Base-by-base conservation (phyloP, 2,888 invertebrate species). In the Trissoscelio sp. region DNA sequence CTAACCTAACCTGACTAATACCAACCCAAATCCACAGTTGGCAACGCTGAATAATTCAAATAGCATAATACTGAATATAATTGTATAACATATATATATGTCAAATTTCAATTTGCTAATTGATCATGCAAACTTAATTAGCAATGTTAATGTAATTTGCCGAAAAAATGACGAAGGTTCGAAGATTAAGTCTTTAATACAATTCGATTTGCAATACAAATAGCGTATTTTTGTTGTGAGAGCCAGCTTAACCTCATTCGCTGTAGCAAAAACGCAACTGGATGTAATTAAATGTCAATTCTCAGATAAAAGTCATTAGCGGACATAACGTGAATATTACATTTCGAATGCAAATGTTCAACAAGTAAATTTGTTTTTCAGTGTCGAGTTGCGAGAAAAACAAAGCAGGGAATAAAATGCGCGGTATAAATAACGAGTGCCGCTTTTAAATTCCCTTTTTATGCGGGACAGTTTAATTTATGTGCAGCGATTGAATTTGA, bases 61-160 rank as follows among this genome's bases (percentile, higher is more conserved):
- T n/a, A n/a, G n/a, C n/a, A n/a, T n/a, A n/a, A n/a, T n/a, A n/a
- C n/a, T n/a, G n/a, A n/a, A n/a, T n/a, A n/a, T n/a, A n/a, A n/a
- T n/a, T n/a, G n/a, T n/a, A n/a, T n/a, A n/a, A n/a, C n/a, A n/a
- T n/a, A n/a, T n/a, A n/a, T n/a, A n/a, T n/a, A n/a, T n/a, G n/a
- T n/a, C n/a, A 39, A n/a, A 34, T 42, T 58, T 57, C 66, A 37
- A 53, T 67, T 66, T 18, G 42, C 34, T 64, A 67, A 75, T 75
- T 67, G 67, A 67, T 53, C 20, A 28, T 31, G 18, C 34, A 58
- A 55, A 62, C 57, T 18, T 44, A 44, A 77, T 77, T 69, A 69
- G 69, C 60, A 77, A 62, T 69, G 60, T 77, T 69, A 55, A 77
- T 77, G 69, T n/a, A 77, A 77, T 77, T 34, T 3, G 12, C 20